Base-by-base conservation (phyloP, 2,888 invertebrate genomes). In the Iselma pallidipennis region DNA sequence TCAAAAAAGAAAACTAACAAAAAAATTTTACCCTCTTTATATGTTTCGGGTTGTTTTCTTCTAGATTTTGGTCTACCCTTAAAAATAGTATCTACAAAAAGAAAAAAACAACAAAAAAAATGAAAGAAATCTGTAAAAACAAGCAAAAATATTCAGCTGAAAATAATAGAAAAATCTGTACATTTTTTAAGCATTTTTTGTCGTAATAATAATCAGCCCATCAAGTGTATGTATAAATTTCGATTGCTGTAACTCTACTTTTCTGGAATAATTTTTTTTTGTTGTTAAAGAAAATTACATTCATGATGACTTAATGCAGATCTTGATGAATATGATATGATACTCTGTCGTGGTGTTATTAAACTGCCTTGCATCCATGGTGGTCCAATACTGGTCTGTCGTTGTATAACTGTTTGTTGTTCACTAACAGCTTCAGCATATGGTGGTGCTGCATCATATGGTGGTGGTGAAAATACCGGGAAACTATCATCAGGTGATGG, bases 251-350 rank as follows among this genome's bases (percentile, higher is more conserved):
- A 52, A 52, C n/a, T n/a, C n/a, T n/a, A n/a, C n/a, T n/a, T n/a
- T n/a, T n/a, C n/a, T n/a, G n/a, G n/a, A n/a, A n/a, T n/a, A n/a
- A n/a, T n/a, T n/a, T n/a, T n/a, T n/a, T n/a, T n/a, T n/a, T n/a
- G n/a, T n/a, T n/a, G n/a, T n/a, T n/a, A n/a, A n/a, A n/a, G 49
- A 57, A 58, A 81, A 80, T 91, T 95, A 95, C 95, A 95, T 86
- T 93, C 94, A 81, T 95, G 95, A 86, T 95, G 95, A 72, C 94
- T 94, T 76, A 85, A 84, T 59, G 88, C 87, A 71, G 89, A 90
- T 76, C 90, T 87, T 67, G 92, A 91, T 68, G 91, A 89, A 76
- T 89, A 88, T 68, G 91, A 90, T 77, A 91, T 86, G 78, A 92
- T 84, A 61, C 94, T 93, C 71, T 91, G 89, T 66, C 91, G 85